Percentiles rank a stretch among this genome's conserved stretches.
phyloP scores from a whole-genome alignment of 2,113 vertebrate genomes.

The Melanerpes aurifrons region DNA sequence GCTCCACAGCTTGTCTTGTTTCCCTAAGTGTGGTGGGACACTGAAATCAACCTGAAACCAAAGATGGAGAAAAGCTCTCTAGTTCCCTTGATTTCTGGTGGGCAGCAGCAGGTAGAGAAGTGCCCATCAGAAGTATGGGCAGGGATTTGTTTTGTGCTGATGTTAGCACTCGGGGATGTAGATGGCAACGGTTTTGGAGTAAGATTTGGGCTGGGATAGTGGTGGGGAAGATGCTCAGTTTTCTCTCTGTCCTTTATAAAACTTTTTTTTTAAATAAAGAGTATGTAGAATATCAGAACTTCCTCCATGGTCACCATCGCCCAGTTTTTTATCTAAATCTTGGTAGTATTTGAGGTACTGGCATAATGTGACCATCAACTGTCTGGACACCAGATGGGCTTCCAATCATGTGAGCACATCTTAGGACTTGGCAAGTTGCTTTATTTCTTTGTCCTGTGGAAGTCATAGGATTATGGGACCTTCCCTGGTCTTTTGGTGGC shows the following conservation, averaged over 20 bases:
- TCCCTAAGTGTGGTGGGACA: fast-evolving
- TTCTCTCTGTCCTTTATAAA: not conserved
- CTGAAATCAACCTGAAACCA: fast-evolving
- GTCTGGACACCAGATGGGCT: not conserved
- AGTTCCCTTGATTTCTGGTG: not conserved
- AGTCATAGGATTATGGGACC: not conserved
- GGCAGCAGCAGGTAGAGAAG: not conserved
- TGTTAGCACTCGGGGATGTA: not conserved
- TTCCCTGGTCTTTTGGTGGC: not conserved
- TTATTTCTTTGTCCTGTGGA: not conserved
- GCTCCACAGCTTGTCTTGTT: not conserved
- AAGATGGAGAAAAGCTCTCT: not conserved
- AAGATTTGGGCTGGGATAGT: too few relatives aligned
- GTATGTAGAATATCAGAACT: not conserved
- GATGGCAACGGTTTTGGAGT: too few relatives aligned
- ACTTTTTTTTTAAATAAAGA: too few relatives aligned
- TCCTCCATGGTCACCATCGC: not conserved
- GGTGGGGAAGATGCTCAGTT: not conserved
- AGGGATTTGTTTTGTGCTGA: not conserved
- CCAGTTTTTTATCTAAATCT: not conserved
- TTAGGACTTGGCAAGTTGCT: too few relatives aligned
- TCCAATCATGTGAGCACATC: not conserved
- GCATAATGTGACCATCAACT: not conserved
- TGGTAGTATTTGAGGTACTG: not conserved
- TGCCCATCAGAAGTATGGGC: not conserved